phyloP scores from a whole-genome alignment of 1,140 invertebrate genomes.

The Aplysia californica region DNA sequence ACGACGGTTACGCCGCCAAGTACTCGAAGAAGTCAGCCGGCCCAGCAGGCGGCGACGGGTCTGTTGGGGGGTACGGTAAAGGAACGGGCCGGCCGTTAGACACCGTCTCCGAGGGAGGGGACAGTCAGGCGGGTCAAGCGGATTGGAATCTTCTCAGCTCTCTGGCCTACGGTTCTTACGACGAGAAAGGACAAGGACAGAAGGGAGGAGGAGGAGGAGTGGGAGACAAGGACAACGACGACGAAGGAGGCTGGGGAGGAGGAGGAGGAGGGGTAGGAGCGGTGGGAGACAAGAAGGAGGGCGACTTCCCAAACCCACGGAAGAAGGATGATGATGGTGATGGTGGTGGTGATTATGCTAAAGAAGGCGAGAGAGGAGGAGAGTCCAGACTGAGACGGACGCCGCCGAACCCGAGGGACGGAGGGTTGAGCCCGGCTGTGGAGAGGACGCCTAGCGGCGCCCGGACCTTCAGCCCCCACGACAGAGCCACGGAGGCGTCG shows the following conservation, averaged over 20 bases:
- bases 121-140: background rate
- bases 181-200: conserved; percentile 1
- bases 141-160: conserved; percentile 11
- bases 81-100: background rate
- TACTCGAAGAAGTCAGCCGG: background rate
- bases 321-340: background rate
- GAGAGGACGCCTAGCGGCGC: too few species aligned
- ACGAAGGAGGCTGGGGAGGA: background rate
- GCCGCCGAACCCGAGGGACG: too few species aligned
- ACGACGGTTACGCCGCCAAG: background rate
- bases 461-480: background rate
- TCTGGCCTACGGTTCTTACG: conserved; percentile 12
- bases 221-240: background rate
- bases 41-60: background rate
- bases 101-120: background rate
- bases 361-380: background rate
- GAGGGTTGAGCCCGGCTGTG: too few species aligned
- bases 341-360: too few species aligned
- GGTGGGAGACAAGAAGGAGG: background rate
- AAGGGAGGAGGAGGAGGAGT: background rate
- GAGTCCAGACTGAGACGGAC: background rate
- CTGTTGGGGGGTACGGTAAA: background rate
- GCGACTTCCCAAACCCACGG: too few species aligned
- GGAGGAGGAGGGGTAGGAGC: background rate
- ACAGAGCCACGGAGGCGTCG: background rate